Base-by-base conservation (phyloP, 2,888 invertebrate genomes). In the Branchipolynoe longqiensis region DNA sequence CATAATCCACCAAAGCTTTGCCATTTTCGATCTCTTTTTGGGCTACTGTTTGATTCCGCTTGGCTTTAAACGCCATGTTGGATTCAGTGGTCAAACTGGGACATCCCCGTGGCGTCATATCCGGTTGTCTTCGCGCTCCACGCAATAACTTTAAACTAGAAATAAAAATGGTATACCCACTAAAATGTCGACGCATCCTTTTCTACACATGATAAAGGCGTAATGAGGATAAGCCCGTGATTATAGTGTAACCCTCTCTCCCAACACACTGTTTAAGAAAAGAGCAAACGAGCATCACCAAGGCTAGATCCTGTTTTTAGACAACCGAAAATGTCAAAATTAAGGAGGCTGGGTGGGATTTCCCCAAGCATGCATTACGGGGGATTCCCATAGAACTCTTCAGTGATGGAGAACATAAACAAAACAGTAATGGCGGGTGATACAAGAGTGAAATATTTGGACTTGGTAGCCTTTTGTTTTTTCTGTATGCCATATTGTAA, bases 1-100 rank as follows among this genome's bases (percentile, higher is more conserved):
- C 89, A 12, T 90, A 90, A 36, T 91, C 91, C 28, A 92, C 90
- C 18, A 92, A 86, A 40, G 84, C 62, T 83, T 89, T 89, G 54
- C 90, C 91, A 36, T 89, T 89, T 85, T 90, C 90, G 38, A 91
- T 89, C 84, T 90, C 91, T 88, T 89, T 90, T 73, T 88, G 87
- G 28, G 87, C 58, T 25, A 87, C 84, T 82, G 84, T 84, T 25
- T 81, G 59, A 36, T 64, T 82, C 56, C 64, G 41, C 3, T 58
- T 56, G 41, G 64, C 81, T 69, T 81, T 59, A 38, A 85, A 69
- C 81, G 82, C 82, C 84, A 84, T 84, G 48, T 84, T 84, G 84
- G 54, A 78, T 48, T 48, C 18, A 12, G 1, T 12, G 28, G 14
- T 38, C 38, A 33, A 18, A 69, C 38, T 25, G 69, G 69, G 69